Evolutionary conservation across 2,113 vertebrate species (phyloP).

Genomic region (Asarcornis scutulata): DNA sequence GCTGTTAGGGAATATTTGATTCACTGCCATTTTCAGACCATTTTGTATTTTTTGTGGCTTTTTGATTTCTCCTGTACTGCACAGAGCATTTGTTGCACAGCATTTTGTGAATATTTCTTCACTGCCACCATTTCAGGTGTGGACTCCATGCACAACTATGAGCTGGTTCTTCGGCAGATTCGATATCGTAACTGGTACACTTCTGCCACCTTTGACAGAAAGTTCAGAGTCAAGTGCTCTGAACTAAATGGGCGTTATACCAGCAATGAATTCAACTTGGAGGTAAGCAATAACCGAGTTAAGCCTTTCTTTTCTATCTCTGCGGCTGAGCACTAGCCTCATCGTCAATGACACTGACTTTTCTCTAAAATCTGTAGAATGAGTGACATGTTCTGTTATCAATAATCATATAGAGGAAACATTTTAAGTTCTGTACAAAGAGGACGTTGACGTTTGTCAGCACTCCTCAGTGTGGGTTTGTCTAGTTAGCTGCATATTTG

Average conservation of each 20-base stretch:
- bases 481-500: not conserved
- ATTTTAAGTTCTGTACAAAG: not conserved
- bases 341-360: not conserved
- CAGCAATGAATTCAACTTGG: constrained; percentile 93
- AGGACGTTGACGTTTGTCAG: not conserved
- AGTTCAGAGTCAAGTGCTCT: constrained; percentile 92
- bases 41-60: not conserved
- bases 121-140: constrained; percentile 80
- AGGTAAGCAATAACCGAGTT: constrained; percentile 76
- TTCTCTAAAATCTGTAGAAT: not conserved
- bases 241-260: constrained; percentile 95
- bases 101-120: not conserved
- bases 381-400: not conserved
- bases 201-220: constrained; percentile 76
- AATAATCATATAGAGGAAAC: not conserved
- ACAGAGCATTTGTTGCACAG: not conserved
- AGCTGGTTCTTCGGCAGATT: constrained; percentile 88
- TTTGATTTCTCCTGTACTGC: not conserved
- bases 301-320: not conserved
- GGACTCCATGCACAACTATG: constrained; percentile 92
- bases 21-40: not conserved
- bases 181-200: constrained; percentile 86
- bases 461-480: not conserved
- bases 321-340: not conserved
- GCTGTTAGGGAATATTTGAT: not conserved